Evolutionary conservation across 2,113 vertebrate genomes (phyloP).

Genomic region (Pteruthius melanotis): DNA sequence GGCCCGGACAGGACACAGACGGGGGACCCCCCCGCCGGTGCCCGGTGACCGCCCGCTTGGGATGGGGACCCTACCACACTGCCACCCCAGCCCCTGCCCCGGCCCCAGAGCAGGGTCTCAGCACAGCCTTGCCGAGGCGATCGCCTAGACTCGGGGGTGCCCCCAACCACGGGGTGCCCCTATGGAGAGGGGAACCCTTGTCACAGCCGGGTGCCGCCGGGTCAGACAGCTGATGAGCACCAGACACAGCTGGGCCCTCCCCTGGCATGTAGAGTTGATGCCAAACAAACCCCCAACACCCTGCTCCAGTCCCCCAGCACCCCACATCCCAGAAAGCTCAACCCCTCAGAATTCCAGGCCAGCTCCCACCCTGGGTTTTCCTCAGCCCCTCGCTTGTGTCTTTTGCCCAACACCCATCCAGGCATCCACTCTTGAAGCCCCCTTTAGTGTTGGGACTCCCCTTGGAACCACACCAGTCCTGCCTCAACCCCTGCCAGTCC

Average conservation of each 20-base stretch:
- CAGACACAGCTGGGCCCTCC: not conserved
- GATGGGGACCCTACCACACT: too few relatives aligned
- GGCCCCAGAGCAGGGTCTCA: not conserved
- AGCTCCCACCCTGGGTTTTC: not conserved
- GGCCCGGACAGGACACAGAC: not conserved
- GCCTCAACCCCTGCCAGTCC: not conserved
- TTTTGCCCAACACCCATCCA: slow-evolving; percentile 47
- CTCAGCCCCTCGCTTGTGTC: not conserved
- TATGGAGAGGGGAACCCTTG: not conserved
- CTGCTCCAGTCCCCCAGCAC: not conserved
- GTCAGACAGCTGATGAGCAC: not conserved
- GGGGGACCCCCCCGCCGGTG: not conserved
- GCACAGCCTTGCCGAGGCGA: not conserved
- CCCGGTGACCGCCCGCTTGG: not conserved
- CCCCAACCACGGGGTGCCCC: not conserved
- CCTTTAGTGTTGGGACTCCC: too few relatives aligned
- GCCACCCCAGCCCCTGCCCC: not conserved
- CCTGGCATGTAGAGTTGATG: not conserved
- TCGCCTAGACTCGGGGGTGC: not conserved
- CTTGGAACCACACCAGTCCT: not conserved
- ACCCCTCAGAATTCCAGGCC: not conserved
- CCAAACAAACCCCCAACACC: not conserved
- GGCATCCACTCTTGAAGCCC: not conserved
- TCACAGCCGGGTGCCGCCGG: not conserved
- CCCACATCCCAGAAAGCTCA: not conserved